These are phyloP conservation scores for Conus canariensis DNA, from an alignment of 2,888 invertebrate genomes.

Conservation along the genomic window DNA sequence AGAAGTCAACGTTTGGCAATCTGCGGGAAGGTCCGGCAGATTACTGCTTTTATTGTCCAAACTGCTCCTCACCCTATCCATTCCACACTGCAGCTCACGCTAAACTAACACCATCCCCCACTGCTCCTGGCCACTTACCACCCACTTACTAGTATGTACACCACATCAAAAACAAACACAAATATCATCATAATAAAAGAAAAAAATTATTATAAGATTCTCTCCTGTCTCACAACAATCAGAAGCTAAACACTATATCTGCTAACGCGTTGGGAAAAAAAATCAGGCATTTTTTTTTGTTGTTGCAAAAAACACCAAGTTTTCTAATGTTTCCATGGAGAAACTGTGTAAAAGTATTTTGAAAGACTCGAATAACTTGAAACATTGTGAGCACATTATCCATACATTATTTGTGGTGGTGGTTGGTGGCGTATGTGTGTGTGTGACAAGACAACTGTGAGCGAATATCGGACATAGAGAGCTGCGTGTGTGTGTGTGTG, in stretches of 20 bases:
- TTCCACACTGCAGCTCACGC: slow-evolving; percentile 22
- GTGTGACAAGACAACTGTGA: no score
- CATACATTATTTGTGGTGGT: no score
- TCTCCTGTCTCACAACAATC: not conserved
- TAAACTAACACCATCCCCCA: not conserved
- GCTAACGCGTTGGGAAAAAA: not conserved
- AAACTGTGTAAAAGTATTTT: no score
- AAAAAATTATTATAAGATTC: not conserved
- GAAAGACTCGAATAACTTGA: no score
- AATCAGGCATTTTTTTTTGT: no score
- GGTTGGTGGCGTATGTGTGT: no score
- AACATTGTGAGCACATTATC: no score
- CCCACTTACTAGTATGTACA: not conserved
- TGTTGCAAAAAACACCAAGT: no score
- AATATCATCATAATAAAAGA: not conserved
- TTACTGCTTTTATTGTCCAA: not conserved
- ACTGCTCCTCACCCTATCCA: slow-evolving; percentile 5
- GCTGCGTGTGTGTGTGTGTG: no score
- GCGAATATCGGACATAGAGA: no score
- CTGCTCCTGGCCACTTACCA: not conserved
- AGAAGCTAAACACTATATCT: not conserved
- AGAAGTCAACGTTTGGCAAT: not conserved
- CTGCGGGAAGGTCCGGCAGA: not conserved
- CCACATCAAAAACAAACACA: not conserved
- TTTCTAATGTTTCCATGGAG: no score